Conservation (phyloP, 1,140 invertebrate species). For the Archivesica marissinica region DNA sequence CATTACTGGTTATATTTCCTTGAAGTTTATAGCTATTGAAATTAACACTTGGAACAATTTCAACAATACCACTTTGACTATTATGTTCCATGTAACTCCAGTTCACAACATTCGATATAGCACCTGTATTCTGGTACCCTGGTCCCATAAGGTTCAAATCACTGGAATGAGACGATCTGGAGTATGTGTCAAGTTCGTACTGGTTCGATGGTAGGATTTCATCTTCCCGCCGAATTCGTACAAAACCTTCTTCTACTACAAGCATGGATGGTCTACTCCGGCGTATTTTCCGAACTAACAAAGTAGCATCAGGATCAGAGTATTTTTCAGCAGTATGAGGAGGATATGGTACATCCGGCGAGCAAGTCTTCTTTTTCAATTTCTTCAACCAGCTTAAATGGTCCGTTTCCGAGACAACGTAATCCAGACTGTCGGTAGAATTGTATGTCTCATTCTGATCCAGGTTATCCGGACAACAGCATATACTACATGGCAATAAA, state of each 20-base stretch:
- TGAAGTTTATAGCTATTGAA: slow-evolving; percentile 48
- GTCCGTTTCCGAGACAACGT: slow-evolving; percentile 26
- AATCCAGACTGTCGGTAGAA: slow-evolving; percentile 3
- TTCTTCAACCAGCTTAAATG: slow-evolving; percentile 56
- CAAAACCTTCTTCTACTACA: slow-evolving; percentile 61
- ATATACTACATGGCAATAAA: slow-evolving; percentile 44
- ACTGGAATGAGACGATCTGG: slow-evolving; percentile 36
- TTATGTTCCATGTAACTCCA: slow-evolving; percentile 15
- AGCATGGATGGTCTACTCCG: slow-evolving; percentile 54
- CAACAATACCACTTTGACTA: neutral
- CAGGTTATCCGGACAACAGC: slow-evolving; percentile 30
- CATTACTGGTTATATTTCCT: neutral
- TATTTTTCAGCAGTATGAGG: slow-evolving; percentile 55
- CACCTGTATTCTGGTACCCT: neutral
- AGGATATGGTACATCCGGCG: slow-evolving; percentile 30
- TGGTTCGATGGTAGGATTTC: slow-evolving; percentile 49
- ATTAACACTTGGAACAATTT: slow-evolving; percentile 23
- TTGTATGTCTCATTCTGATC: slow-evolving; percentile 17
- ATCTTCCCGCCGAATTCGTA: slow-evolving; percentile 53
- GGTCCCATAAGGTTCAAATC: slow-evolving; percentile 7
- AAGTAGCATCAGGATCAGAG: slow-evolving; percentile 56
- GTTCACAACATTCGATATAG: slow-evolving; percentile 27
- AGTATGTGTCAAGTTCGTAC: slow-evolving; percentile 50
- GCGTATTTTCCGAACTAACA: slow-evolving; percentile 35
- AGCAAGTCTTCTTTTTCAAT: slow-evolving; percentile 7